Evolutionary conservation across 2,888 invertebrate genomes (phyloP).

Genomic region (Mongoloraphidia duomilia): DNA sequence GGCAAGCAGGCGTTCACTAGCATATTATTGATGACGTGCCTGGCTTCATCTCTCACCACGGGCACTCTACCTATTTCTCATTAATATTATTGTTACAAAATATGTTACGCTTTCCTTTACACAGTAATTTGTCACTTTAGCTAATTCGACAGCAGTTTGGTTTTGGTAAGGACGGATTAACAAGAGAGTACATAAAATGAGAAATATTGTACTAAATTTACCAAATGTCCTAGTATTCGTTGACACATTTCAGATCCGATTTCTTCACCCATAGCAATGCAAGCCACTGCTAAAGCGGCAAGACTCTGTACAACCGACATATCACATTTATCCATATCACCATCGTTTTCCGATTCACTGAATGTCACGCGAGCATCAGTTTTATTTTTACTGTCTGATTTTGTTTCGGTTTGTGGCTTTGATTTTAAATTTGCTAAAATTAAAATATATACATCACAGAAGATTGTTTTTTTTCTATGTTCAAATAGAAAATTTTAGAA

Average conservation of each 20-base stretch:
- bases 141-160: no score
- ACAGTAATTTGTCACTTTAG: no score
- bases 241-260: slow-evolving; percentile 96
- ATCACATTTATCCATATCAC: slow-evolving; percentile 38
- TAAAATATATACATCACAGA: background rate
- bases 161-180: no score
- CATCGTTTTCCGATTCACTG: slow-evolving; percentile 28
- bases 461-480: no score
- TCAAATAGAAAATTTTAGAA: no score
- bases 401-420: background rate
- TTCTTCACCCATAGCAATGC: slow-evolving; percentile 96
- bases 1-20: no score
- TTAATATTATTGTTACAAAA: no score
- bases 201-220: slow-evolving; percentile 22
- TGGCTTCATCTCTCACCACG: no score
- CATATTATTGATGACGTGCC: no score
- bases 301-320: slow-evolving; percentile 81
- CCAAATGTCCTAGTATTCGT: slow-evolving; percentile 84
- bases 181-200: no score
- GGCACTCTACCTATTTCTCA: no score
- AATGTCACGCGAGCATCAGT: slow-evolving; percentile 1
- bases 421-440: background rate
- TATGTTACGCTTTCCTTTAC: no score
- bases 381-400: background rate
- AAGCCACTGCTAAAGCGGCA: slow-evolving; percentile 89